Percentiles rank a stretch among this genome's conserved stretches.
Conservation (phyloP, 1,140 invertebrate species). For the Danaus melanippus region DNA sequence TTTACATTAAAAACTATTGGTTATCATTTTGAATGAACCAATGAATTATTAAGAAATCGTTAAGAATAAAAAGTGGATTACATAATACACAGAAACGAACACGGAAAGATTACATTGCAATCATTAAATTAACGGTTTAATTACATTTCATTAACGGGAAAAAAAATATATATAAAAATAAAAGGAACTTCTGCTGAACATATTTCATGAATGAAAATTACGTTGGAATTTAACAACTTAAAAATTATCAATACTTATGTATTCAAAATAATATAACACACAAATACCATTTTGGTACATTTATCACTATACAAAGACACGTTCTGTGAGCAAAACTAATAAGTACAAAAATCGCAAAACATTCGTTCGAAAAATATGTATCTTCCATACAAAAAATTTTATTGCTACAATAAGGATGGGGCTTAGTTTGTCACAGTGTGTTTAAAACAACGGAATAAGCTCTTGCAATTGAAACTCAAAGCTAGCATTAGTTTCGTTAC, state of each 20-base stretch:
- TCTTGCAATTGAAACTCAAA: constrained; percentile 15
- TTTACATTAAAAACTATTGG: constrained; percentile 5
- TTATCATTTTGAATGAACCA: constrained; percentile 20
- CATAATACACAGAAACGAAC: not conserved
- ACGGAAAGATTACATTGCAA: not conserved
- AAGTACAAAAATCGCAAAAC: constrained; percentile 59
- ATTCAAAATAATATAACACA: constrained; percentile 18
- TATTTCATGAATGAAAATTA: no score
- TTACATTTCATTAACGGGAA: not conserved
- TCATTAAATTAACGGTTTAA: no score
- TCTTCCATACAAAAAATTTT: constrained; percentile 4
- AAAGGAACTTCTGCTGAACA: constrained; percentile 3
- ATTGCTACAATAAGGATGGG: constrained; percentile 1
- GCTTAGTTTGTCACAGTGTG: not conserved
- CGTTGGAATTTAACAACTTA: no score
- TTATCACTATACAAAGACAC: constrained; percentile 25
- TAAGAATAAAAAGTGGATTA: not conserved
- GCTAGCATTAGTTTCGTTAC: constrained; percentile 29
- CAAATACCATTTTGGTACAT: constrained; percentile 33
- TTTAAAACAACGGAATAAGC: constrained; percentile 15
- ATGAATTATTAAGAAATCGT: constrained; percentile 1
- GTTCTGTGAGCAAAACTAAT: constrained; percentile 45
- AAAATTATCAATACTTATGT: not conserved
- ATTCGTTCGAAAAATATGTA: constrained; percentile 14
- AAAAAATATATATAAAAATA: constrained; percentile 3